Evolutionary conservation across 2,113 vertebrate species (phyloP), one percentile per base, ranked within the genome.

Genomic region (Lepidothrix coronata): DNA sequence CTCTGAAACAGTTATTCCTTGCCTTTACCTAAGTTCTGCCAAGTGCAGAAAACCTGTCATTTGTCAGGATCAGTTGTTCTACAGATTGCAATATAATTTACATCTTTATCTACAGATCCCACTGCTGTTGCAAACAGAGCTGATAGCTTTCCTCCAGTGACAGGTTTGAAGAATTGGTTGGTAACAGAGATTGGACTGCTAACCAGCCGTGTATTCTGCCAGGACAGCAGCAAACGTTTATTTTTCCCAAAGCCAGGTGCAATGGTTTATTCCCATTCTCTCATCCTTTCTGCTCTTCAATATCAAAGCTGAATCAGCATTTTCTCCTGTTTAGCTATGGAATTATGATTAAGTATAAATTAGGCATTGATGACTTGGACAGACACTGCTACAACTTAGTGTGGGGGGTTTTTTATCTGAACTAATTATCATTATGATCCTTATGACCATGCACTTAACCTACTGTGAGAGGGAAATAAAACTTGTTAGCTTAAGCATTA

Each of bases 321-420:
- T 41, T 73, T 23, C 20, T 62, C 16, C 18, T 74, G 9, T 20
- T 44, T 46, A 51, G 7, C 7, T 63, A 68, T 11, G 5, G 20
- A 68, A 46, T 57, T 70, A 14, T 20, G 24, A 46, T 51, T 12
- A 85, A 73, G 33, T 41, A 57, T 27, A 44, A 84, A 70, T 20
- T 44, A 75, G 6, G 7, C 2, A 1, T 33, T 39, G n/a, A 84
- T 15, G 31, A 55, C 31, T 61, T 37, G 24, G 46, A 74, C 4
- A 54, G 31, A 44, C 6, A 62, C 16, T 62, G 20, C 30, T 70
- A 58, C 17, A 54, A 1, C 3, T 57, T n/a, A 35, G 7, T 18
- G 9, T 54, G 28, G 27, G 5, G 1, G 0, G 0, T 15, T 15
- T 52, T 88, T 72, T 22, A n/a, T 30, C 16, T 67, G 9, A 37